These are phyloP conservation scores for Ctenochaetus hawaiiensis DNA, from an alignment of 2,797 vertebrate species.

Conservation along the genomic window DNA sequence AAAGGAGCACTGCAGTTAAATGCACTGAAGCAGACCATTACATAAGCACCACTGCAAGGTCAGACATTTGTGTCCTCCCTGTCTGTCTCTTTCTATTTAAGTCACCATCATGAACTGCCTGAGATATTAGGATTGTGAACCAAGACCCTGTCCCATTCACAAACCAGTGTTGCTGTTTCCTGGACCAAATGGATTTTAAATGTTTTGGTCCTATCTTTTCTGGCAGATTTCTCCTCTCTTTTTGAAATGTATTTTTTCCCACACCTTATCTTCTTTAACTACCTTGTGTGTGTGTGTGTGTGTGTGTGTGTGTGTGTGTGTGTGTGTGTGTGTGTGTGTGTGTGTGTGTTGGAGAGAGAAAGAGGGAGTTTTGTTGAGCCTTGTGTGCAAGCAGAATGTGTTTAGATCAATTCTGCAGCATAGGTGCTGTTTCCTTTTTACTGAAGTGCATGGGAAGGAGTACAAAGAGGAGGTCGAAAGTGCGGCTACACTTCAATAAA, in stretches of 20 bases:
- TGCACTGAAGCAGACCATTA: constrained; percentile 84
- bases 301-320: constrained; percentile 30
- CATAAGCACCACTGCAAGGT: constrained; percentile 84
- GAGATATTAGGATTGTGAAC: constrained; percentile 59
- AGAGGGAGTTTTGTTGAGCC: constrained; percentile 29
- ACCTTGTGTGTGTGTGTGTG: constrained; percentile 29
- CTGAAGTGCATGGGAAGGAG: constrained; percentile 76
- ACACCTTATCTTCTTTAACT: constrained; percentile 32
- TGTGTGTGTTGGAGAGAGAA: constrained; percentile 8
- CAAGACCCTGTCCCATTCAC: constrained; percentile 40
- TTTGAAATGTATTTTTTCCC: constrained; percentile 20
- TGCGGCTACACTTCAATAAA: constrained; percentile 81
- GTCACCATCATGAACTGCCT: constrained; percentile 74
- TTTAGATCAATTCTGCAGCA: constrained; percentile 67
- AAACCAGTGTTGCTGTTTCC: constrained; percentile 33
- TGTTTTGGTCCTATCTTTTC: constrained; percentile 55
- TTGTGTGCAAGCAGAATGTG: constrained; percentile 60
- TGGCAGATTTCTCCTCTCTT: constrained; percentile 39
- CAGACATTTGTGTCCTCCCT: constrained; percentile 79
- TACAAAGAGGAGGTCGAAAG: constrained; percentile 80
- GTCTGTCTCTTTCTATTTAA: constrained; percentile 75
- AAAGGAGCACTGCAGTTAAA: constrained; percentile 81
- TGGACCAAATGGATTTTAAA: constrained; percentile 21
- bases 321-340: constrained; percentile 34
- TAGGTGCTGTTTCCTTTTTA: constrained; percentile 69